Evolutionary conservation across 2,113 vertebrate genomes (phyloP).

Genomic region (Cryptomyrus ogoouensis): DNA sequence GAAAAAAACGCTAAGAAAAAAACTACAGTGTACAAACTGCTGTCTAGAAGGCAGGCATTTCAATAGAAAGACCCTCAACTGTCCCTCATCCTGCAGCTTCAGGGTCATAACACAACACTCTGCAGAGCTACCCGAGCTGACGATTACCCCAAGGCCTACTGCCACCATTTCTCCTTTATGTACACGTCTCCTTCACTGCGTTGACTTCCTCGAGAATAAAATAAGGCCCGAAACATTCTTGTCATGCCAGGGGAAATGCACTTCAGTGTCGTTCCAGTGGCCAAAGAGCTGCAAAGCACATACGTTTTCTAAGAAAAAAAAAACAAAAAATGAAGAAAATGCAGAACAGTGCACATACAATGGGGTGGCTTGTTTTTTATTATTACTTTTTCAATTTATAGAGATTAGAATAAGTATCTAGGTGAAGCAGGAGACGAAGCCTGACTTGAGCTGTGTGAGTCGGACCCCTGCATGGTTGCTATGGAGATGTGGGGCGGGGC

Average conservation of each 20-base stretch:
- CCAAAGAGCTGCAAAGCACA: slow-evolving; percentile 85
- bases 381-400: slow-evolving; percentile 19
- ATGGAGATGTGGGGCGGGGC: not conserved
- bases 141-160: slow-evolving; percentile 71
- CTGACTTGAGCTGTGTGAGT: slow-evolving; percentile 71
- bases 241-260: slow-evolving; percentile 75
- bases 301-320: slow-evolving; percentile 35
- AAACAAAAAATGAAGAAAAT: slow-evolving; percentile 30
- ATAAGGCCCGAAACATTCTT: slow-evolving; percentile 58
- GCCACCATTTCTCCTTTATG: slow-evolving; percentile 57
- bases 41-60: slow-evolving; percentile 85
- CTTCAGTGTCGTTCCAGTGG: slow-evolving; percentile 77
- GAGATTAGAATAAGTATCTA: slow-evolving; percentile 66
- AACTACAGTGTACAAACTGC: slow-evolving; percentile 98
- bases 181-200: slow-evolving; percentile 75
- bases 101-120: slow-evolving; percentile 74
- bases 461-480: not conserved
- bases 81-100: slow-evolving; percentile 77
- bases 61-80: slow-evolving; percentile 79
- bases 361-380: slow-evolving; percentile 63
- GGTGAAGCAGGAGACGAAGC: slow-evolving; percentile 73
- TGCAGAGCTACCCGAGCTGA: slow-evolving; percentile 82
- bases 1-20: slow-evolving; percentile 75
- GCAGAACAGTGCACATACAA: slow-evolving; percentile 77
- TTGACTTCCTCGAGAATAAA: slow-evolving; percentile 50